Evolutionary conservation across 2,888 invertebrate genomes (phyloP).

Genomic region (Megamerina dolium): DNA sequence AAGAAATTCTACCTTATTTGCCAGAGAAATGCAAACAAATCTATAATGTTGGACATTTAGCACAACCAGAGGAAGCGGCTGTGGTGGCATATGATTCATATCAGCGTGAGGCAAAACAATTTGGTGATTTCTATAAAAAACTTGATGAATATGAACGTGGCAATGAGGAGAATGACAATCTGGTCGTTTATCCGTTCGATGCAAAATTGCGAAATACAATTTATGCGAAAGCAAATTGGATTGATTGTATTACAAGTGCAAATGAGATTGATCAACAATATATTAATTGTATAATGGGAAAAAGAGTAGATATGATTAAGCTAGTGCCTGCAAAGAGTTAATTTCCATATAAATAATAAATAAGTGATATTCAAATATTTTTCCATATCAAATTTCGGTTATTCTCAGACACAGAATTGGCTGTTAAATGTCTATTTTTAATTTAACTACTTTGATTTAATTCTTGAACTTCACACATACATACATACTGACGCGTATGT

Average conservation of each 20-base stretch:
- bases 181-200: neutral
- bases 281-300: neutral
- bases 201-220: neutral
- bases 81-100: neutral
- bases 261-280: neutral
- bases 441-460: too few species aligned
- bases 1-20: neutral
- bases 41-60: neutral
- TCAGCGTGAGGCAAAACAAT: neutral
- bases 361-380: too few species aligned
- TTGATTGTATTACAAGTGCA: neutral
- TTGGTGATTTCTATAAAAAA: neutral
- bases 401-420: too few species aligned
- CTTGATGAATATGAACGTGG: neutral
- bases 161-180: neutral
- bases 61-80: neutral
- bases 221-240: neutral
- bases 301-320: constrained; percentile 1
- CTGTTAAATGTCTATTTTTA: too few species aligned
- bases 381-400: too few species aligned
- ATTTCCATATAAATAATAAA: too few species aligned
- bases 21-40: neutral
- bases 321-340: constrained; percentile 34
- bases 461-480: too few species aligned
- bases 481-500: too few species aligned